phyloP scores from a whole-genome alignment of 2,888 invertebrate genomes.

The Mythimna albipuncta region DNA sequence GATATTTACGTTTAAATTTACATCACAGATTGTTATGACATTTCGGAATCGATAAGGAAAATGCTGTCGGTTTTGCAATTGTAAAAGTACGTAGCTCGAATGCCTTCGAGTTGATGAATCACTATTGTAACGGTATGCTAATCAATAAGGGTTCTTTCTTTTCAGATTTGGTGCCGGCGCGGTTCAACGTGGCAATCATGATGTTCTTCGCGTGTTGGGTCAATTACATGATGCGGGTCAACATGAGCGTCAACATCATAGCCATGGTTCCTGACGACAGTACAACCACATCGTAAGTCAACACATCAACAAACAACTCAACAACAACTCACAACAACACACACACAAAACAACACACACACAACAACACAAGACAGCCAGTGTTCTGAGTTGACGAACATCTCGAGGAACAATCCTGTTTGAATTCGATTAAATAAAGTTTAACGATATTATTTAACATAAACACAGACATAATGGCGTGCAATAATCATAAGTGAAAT shows the following conservation, averaged over 20 bases:
- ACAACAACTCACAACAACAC: too few relatives aligned
- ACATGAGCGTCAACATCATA: slow-evolving; percentile 94
- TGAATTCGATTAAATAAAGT: background rate
- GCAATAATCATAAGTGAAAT: slow-evolving; percentile 1
- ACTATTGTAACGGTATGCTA: slow-evolving; percentile 38
- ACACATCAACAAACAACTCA: too few relatives aligned
- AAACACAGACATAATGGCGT: slow-evolving; percentile 8
- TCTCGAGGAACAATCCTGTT: background rate
- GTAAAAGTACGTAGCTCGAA: slow-evolving; percentile 42
- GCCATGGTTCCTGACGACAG: slow-evolving; percentile 92
- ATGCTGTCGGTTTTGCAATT: slow-evolving; percentile 38
- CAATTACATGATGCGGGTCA: slow-evolving; percentile 94
- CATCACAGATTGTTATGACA: slow-evolving; percentile 39
- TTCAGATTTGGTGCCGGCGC: slow-evolving; percentile 84
- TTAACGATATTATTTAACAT: background rate
- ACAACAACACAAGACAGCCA: too few relatives aligned
- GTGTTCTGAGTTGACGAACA: too few relatives aligned
- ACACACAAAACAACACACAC: too few relatives aligned
- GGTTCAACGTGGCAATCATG: slow-evolving; percentile 91
- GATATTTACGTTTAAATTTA: slow-evolving; percentile 20
- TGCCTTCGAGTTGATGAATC: slow-evolving; percentile 16
- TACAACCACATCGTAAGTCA: slow-evolving; percentile 80
- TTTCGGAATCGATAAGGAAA: slow-evolving; percentile 59
- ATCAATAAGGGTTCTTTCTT: slow-evolving; percentile 51
- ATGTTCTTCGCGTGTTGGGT: slow-evolving; percentile 94